Percentiles rank a stretch among this genome's conserved stretches.
Evolutionary conservation across 2,797 vertebrate genomes (phyloP).

Genomic region (Hypotaenidia okinawae): DNA sequence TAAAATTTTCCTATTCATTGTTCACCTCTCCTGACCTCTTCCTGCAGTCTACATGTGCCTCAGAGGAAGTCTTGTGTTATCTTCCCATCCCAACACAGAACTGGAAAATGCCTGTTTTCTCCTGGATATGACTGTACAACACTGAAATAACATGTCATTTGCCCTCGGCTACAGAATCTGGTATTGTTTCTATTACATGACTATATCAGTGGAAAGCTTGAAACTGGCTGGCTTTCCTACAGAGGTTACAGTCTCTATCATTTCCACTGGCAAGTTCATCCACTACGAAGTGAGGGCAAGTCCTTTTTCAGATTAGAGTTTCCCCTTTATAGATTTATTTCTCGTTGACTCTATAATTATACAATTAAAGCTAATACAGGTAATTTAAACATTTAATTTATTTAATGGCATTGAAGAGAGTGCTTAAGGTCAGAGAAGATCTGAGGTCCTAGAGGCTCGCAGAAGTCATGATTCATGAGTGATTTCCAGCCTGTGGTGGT

Average conservation of each 20-base stretch:
- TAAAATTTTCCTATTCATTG: neutral
- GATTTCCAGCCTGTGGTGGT: slow-evolving; percentile 39
- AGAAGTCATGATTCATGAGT: slow-evolving; percentile 62
- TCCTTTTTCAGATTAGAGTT: slow-evolving; percentile 44
- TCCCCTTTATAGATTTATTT: slow-evolving; percentile 63
- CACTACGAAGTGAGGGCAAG: slow-evolving; percentile 1
- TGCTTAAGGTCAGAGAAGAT: slow-evolving; percentile 68
- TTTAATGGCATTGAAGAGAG: slow-evolving; percentile 68
- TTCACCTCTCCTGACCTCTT: neutral
- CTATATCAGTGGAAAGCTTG: neutral
- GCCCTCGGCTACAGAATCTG: neutral
- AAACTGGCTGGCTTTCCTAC: neutral
- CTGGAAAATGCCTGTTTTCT: neutral
- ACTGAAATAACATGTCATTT: neutral
- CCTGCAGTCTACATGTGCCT: neutral
- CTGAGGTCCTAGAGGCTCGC: slow-evolving; percentile 36
- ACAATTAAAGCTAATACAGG: slow-evolving; percentile 69
- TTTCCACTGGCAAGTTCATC: slow-evolving; percentile 9
- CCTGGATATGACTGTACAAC: neutral
- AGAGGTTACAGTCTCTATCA: neutral
- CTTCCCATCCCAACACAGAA: neutral
- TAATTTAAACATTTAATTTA: slow-evolving; percentile 73
- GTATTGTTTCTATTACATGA: neutral
- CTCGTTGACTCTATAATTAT: slow-evolving; percentile 62
- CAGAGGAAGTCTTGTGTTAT: neutral